Evolutionary conservation across 2,113 vertebrate genomes (phyloP), one percentile per base, ranked within the genome.

Genomic region (Sander lucioperca): DNA sequence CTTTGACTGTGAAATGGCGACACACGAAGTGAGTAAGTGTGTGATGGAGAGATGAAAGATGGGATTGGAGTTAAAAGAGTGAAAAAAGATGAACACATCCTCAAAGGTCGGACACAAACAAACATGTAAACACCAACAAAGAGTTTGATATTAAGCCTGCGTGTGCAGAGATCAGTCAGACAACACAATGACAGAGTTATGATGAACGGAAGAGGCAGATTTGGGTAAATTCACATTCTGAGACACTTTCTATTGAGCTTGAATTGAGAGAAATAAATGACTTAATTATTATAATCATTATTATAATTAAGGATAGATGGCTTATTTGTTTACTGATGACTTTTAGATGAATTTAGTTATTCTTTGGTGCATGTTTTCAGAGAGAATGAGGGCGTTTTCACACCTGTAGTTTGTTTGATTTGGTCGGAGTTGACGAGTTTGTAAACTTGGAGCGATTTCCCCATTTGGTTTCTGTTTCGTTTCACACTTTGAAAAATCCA

Each of bases 121-220:
- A 57, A 58, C 19, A 23, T 4, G 3, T 3, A 33, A 6, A 36
- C 57, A n/a, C 14, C 27, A 43, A 66, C 19, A 25, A 23, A 73
- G 23, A 43, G n/a, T 30, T 18, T 14, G 6, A 43, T 3, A 19
- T 33, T 3, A 73, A 16, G 10, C 47, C 23, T 18, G 21, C 33
- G 33, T 33, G 33, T 6, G 13, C 56, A 56, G 50, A 70, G 21
- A 19, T 59, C 14, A 57, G 62, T 66, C 21, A 67, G 18, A 63
- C 1, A 33, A 66, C 43, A 57, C 12, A 2, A 27, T 3, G 54
- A 67, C 45, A 66, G 65, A 36, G 47, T 76, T 71, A 69, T 53
- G 48, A 33, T 70, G 63, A 59, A 61, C 7, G 15, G 18, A 11
- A 57, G 51, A 51, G 16, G 74, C 74, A 76, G 74, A 82, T 79